Conservation (phyloP, 2,888 invertebrate species). For the Erebia aethiops region DNA sequence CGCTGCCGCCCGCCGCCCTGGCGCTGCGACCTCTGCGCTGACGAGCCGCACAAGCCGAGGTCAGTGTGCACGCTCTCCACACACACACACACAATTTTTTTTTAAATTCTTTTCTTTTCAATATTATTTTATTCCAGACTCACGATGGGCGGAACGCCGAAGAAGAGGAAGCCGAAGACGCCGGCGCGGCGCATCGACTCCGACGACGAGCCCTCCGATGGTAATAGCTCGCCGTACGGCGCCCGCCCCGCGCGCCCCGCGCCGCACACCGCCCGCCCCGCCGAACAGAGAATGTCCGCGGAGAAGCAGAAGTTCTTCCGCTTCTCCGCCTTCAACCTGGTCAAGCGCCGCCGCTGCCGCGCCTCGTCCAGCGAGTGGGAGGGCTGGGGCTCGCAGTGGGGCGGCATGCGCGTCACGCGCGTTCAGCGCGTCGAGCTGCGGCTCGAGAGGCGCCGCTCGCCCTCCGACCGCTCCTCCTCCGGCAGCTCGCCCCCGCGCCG, state of each 20-base stretch:
- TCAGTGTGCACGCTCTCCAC: too few species aligned
- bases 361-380: constrained; percentile 69
- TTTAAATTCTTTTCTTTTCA: not conserved
- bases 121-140: constrained; percentile 49
- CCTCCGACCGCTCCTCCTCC: constrained; percentile 37
- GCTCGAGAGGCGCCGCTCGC: constrained; percentile 52
- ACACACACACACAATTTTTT: too few species aligned
- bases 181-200: constrained; percentile 59
- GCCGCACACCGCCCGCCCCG: constrained; percentile 56
- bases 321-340: constrained; percentile 90
- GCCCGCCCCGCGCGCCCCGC: constrained; percentile 55
- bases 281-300: constrained; percentile 90
- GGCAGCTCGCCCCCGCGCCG: constrained; percentile 22
- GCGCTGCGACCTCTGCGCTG: constrained; percentile 58
- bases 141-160: constrained; percentile 60
- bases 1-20: constrained; percentile 58
- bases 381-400: constrained; percentile 61
- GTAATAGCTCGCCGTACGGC: constrained; percentile 65
- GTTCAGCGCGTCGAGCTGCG: constrained; percentile 68
- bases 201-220: constrained; percentile 78
- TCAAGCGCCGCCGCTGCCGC: constrained; percentile 76
- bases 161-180: constrained; percentile 61
- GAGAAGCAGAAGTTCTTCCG: constrained; percentile 95
- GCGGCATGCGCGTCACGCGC: constrained; percentile 67
- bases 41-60: constrained; percentile 36